Conservation (phyloP, 1,140 invertebrate species). For the Megalonaias nervosa region DNA sequence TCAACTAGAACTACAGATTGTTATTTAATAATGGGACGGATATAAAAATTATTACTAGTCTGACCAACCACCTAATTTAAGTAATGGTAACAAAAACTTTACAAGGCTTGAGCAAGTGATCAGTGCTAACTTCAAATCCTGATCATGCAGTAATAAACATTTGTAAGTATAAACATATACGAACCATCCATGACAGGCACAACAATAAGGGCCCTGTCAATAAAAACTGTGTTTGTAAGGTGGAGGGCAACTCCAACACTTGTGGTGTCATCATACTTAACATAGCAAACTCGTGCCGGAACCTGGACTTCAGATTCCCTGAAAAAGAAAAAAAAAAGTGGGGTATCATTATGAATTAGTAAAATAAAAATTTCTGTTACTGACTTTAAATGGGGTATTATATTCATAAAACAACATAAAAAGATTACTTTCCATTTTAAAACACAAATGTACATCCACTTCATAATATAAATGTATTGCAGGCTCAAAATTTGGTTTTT, state of each 20-base stretch:
- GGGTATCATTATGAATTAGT: not conserved
- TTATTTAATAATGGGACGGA: too few species aligned
- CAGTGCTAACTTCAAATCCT: not conserved
- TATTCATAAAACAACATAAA: not conserved
- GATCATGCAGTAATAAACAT: not conserved
- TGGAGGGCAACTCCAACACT: slow-evolving; percentile 95
- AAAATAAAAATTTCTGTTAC: not conserved
- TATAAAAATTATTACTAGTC: too few species aligned
- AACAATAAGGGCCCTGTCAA: slow-evolving; percentile 96
- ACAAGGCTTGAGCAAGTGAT: too few species aligned
- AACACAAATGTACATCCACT: not conserved
- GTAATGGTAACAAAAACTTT: too few species aligned
- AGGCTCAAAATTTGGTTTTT: too few species aligned
- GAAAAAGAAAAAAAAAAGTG: slow-evolving; percentile 28
- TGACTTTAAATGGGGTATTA: not conserved
- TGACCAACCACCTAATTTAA: too few species aligned
- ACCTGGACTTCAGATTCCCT: slow-evolving; percentile 51
- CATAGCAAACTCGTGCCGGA: slow-evolving; percentile 86
- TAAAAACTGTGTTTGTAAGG: slow-evolving; percentile 99
- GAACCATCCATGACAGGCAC: slow-evolving; percentile 85
- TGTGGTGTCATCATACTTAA: slow-evolving; percentile 92
- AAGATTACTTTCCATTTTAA: too few species aligned
- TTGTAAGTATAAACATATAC: slow-evolving; percentile 30
- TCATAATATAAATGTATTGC: slow-evolving; percentile 4
- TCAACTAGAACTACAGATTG: too few species aligned